phyloP scores from a whole-genome alignment of 1,140 invertebrate genomes.

The Aporrectodea caliginosa region DNA sequence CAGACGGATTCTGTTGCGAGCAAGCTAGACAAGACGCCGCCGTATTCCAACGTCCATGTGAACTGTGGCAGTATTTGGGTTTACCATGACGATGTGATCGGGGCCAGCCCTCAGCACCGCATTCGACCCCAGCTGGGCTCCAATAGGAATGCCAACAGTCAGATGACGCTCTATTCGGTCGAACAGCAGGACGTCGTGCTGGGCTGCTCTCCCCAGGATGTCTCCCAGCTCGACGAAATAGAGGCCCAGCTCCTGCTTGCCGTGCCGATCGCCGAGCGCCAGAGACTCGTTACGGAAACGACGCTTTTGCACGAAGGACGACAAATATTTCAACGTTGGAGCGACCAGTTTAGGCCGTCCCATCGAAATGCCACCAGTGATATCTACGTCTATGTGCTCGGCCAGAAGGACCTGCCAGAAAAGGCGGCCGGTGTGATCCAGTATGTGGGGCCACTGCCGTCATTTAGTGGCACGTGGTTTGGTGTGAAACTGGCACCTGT shows the following conservation, averaged over 20 bases:
- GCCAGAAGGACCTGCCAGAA: not conserved
- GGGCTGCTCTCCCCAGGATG: not conserved
- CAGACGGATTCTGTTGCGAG: not conserved
- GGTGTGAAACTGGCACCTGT: slow-evolving; percentile 15
- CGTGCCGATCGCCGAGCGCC: not conserved
- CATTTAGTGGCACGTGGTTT: slow-evolving; percentile 13
- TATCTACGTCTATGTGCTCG: not conserved
- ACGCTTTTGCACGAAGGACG: not conserved
- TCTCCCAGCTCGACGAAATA: not conserved
- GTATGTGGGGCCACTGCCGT: slow-evolving; percentile 17
- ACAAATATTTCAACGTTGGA: not conserved
- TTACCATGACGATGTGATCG: not conserved
- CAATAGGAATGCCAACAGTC: not conserved
- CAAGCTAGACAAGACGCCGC: not conserved
- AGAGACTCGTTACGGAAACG: not conserved
- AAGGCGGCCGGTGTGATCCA: not conserved
- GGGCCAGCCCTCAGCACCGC: not conserved
- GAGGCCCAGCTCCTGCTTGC: not conserved
- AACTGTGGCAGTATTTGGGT: not conserved
- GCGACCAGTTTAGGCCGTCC: not conserved
- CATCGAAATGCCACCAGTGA: not conserved
- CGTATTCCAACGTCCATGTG: not conserved
- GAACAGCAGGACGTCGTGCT: not conserved
- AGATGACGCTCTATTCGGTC: not conserved
- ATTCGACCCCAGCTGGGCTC: not conserved